phyloP scores from a whole-genome alignment of 2,797 vertebrate species.

The Enteromius argenteus region DNA sequence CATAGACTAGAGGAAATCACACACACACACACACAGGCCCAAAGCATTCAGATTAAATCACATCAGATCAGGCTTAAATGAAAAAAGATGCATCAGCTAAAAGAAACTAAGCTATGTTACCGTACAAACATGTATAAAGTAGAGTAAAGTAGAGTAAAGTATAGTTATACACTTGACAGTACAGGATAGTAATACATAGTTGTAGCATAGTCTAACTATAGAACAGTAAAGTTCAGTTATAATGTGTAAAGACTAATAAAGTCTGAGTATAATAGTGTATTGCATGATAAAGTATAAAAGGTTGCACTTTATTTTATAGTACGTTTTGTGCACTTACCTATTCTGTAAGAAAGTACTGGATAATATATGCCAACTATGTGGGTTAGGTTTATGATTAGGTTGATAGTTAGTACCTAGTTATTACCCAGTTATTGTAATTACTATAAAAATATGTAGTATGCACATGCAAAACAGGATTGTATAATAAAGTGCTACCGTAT shows the following conservation, averaged over 20 bases:
- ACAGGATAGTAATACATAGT: not conserved
- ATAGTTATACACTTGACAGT: not conserved
- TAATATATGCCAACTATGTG: not conserved
- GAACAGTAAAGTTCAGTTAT: not conserved
- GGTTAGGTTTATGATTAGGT: not conserved
- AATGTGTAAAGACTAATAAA: not conserved
- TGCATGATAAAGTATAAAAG: not conserved
- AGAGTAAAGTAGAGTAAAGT: not conserved
- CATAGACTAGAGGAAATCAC: slow-evolving; percentile 27
- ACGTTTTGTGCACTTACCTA: not conserved
- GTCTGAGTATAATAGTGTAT: not conserved
- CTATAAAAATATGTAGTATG: not conserved
- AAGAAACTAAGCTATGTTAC: not conserved
- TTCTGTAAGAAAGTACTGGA: not conserved
- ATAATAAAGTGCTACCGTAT: not conserved
- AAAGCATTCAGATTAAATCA: not conserved
- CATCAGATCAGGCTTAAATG: not conserved
- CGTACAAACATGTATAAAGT: not conserved
- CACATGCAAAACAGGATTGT: not conserved
- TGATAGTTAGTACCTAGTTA: not conserved
- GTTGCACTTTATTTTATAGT: not conserved
- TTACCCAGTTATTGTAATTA: not conserved
- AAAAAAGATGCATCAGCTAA: not conserved
- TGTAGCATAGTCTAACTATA: not conserved
- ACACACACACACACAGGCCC: not conserved